phyloP scores from a whole-genome alignment of 2,113 vertebrate genomes.

The Xyrauchen texanus region DNA sequence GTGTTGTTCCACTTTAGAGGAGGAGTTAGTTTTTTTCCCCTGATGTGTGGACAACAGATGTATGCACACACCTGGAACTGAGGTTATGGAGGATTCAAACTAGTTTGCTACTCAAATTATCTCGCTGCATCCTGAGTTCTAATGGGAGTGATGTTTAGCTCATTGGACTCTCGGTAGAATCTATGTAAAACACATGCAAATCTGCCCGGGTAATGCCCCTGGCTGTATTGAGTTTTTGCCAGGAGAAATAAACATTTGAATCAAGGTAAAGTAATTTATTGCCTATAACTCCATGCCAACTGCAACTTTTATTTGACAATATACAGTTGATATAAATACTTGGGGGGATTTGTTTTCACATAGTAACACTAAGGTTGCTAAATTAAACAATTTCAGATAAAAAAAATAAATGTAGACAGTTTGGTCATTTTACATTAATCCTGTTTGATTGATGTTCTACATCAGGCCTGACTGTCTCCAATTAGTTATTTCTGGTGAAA shows the following conservation, averaged over 20 bases:
- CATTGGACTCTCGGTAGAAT: constrained; percentile 9
- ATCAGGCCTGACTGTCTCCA: too few relatives aligned
- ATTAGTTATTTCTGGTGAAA: too few relatives aligned
- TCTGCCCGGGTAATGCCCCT: background rate
- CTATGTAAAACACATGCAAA: constrained; percentile 47
- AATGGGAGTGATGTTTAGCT: background rate
- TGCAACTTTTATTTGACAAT: too few relatives aligned
- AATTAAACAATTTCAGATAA: too few relatives aligned
- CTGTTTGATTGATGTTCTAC: too few relatives aligned
- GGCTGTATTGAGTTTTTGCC: background rate
- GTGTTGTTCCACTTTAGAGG: background rate
- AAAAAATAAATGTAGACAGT: too few relatives aligned
- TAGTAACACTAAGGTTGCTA: too few relatives aligned
- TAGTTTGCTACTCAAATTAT: constrained; percentile 47
- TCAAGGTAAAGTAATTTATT: background rate
- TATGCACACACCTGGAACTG: constrained; percentile 3
- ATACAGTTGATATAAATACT: too few relatives aligned
- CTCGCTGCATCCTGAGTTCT: too few relatives aligned
- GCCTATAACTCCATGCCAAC: background rate
- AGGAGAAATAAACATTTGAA: background rate
- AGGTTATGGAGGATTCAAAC: constrained; percentile 56
- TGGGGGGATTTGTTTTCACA: too few relatives aligned
- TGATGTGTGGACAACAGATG: background rate
- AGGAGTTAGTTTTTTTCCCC: background rate
- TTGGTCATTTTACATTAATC: too few relatives aligned